Evolutionary conservation across 2,888 invertebrate species (phyloP).

Genomic region (Himalopsyche tibetana): DNA sequence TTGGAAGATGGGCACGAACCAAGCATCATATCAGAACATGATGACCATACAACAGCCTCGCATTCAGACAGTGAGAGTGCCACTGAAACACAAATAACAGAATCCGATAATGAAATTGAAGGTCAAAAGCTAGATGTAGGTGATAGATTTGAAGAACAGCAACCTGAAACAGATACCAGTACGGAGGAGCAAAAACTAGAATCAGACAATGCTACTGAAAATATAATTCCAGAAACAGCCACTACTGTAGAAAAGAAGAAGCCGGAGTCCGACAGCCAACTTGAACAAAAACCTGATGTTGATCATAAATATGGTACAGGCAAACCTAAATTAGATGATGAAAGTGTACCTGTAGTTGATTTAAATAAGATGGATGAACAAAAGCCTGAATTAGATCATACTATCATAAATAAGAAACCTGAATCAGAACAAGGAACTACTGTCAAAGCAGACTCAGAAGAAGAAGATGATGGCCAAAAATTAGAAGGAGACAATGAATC

Average conservation of each 20-base stretch:
- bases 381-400: slow-evolving; percentile 20
- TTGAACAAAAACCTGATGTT: slow-evolving; percentile 49
- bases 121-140: not conserved
- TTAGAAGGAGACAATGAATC: slow-evolving; percentile 50
- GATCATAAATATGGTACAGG: slow-evolving; percentile 56
- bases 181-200: slow-evolving; percentile 41
- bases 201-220: slow-evolving; percentile 9
- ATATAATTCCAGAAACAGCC: not conserved
- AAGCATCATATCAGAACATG: not conserved
- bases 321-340: slow-evolving; percentile 50
- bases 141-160: slow-evolving; percentile 14
- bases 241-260: slow-evolving; percentile 8
- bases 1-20: not conserved
- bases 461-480: slow-evolving; percentile 56
- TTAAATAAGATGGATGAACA: not conserved
- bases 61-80: not conserved
- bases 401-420: not conserved
- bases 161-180: slow-evolving; percentile 45
- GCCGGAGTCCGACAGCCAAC: slow-evolving; percentile 49
- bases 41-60: not conserved
- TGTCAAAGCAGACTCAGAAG: slow-evolving; percentile 57
- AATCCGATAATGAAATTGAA: not conserved
- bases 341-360: not conserved
- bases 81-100: not conserved
- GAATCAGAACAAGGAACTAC: slow-evolving; percentile 46